A percentile compares a stretch with the other conserved stretches of the same genome.
phyloP scores from a whole-genome alignment of 2,797 vertebrate genomes.

The Lindbergichthys nudifrons region DNA sequence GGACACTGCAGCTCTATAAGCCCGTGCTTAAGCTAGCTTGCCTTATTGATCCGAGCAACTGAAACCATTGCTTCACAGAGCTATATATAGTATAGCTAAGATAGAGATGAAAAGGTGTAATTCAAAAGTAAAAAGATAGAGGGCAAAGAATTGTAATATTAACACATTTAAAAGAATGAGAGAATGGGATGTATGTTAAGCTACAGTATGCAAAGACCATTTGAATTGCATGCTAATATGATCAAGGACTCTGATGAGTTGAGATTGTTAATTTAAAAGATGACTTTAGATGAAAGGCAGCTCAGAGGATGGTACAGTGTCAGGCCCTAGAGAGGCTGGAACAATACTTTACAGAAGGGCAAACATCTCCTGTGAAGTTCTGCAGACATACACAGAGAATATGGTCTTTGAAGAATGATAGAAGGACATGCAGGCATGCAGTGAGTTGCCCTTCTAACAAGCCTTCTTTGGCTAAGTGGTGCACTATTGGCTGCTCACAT shows the following conservation, averaged over 20 bases:
- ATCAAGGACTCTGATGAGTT: slow-evolving; percentile 36
- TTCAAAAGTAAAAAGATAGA: slow-evolving; percentile 33
- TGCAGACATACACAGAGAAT: slow-evolving; percentile 2
- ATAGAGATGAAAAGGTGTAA: slow-evolving; percentile 35
- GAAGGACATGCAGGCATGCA: slow-evolving; percentile 12
- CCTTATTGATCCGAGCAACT: slow-evolving; percentile 66
- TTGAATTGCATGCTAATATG: slow-evolving; percentile 38
- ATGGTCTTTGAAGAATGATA: slow-evolving; percentile 30
- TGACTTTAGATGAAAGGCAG: slow-evolving; percentile 39
- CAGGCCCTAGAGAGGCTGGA: slow-evolving; percentile 14
- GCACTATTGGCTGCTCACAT: neutral
- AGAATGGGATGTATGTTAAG: slow-evolving; percentile 26
- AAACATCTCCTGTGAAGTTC: slow-evolving; percentile 31
- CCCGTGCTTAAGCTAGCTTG: slow-evolving; percentile 45
- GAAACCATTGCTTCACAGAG: slow-evolving; percentile 49
- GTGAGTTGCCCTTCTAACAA: slow-evolving; percentile 15
- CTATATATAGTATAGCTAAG: slow-evolving; percentile 36
- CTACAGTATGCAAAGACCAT: slow-evolving; percentile 21
- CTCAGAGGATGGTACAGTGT: slow-evolving; percentile 2
- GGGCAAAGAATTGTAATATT: slow-evolving; percentile 47
- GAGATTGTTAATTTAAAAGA: slow-evolving; percentile 31
- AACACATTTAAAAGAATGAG: slow-evolving; percentile 29
- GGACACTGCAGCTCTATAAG: slow-evolving; percentile 55
- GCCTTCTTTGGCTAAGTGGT: neutral
- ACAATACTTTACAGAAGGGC: slow-evolving; percentile 5